A percentile compares a stretch with the other conserved stretches of the same genome.
Conservation (phyloP, 2,113 vertebrate genomes). For the Papio anubis region DNA sequence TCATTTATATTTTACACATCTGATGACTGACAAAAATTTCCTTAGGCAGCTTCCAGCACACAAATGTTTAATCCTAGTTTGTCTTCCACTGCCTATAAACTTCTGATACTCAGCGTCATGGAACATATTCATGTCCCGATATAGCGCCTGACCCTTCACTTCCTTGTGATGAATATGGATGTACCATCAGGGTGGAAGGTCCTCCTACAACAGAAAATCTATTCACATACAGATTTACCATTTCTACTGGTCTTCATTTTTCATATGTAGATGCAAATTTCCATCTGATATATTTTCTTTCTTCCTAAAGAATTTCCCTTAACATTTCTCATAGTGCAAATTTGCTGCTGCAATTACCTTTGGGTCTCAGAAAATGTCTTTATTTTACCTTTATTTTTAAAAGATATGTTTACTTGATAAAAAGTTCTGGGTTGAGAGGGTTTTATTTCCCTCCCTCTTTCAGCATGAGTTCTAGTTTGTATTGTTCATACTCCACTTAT, state of each 20-base stretch:
- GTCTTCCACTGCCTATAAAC: not conserved
- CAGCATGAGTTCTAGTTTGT: not conserved
- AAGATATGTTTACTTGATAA: not conserved
- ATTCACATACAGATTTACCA: not conserved
- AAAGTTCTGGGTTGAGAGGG: not conserved
- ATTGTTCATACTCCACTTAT: not conserved
- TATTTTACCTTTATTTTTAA: not conserved
- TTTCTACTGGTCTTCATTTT: not conserved
- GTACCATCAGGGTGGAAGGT: not conserved
- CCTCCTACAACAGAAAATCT: not conserved
- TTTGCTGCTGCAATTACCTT: not conserved
- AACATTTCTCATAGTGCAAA: not conserved
- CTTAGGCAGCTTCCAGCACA: not conserved
- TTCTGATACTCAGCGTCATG: not conserved
- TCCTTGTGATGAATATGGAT: not conserved
- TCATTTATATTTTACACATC: not conserved
- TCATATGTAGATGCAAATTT: not conserved
- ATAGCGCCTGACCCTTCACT: not conserved
- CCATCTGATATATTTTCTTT: not conserved
- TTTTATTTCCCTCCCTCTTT: not conserved
- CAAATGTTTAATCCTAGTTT: not conserved
- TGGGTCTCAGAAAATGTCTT: not conserved
- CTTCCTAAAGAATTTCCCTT: not conserved
- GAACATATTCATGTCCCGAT: not conserved
- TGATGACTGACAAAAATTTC: not conserved